Base-by-base conservation (phyloP, 2,113 vertebrate species). In the Hipposideros armiger region DNA sequence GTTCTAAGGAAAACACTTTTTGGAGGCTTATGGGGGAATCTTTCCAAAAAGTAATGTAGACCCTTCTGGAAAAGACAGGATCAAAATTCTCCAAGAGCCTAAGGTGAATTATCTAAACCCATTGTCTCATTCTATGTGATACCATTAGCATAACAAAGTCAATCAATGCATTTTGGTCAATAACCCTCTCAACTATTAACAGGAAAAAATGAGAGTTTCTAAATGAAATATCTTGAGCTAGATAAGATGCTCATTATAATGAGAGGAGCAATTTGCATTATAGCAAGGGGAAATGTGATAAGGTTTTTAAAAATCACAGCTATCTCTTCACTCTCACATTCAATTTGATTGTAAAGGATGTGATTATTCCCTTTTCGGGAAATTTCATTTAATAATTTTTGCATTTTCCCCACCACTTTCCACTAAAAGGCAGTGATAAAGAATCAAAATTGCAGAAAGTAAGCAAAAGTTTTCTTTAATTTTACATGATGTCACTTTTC, bases 261-360 rank as follows among this genome's bases (percentile, higher is more conserved):
- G 78, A 98, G 74, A 56, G 22, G 42, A 96, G 50, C 11, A 64
- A 50, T 97, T 96, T 96, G 32, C 93, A 96, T 97, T 97, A 96
- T 93, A 70, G 42, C 76, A 89, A 69, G 77, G 45, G 89, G 45
- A 80, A 93, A 97, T 45, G 84, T 24, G 76, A 87, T 22, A 72
- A 62, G 60, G 11, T 36, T 89, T 87, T 93, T 74, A n/a, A 91
- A 82, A 90, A 95, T 62, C 72, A 11, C 0, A 87, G 96, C 95
- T 96, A 91, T 69, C 83, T 26, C 76, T 88, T 96, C 28, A 92
- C 26, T 90, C 64, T 90, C 84, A 91, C 19, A 94, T 94, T 93
- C 73, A 67, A 76, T 80, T 78, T 90, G 91, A 97, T 62, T 97
- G 50, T 94, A 72, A 98, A 98, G 90, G 10, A 95, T 77, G 76